phyloP scores from a whole-genome alignment of 1,140 invertebrate species.

The Ostrea edulis region DNA sequence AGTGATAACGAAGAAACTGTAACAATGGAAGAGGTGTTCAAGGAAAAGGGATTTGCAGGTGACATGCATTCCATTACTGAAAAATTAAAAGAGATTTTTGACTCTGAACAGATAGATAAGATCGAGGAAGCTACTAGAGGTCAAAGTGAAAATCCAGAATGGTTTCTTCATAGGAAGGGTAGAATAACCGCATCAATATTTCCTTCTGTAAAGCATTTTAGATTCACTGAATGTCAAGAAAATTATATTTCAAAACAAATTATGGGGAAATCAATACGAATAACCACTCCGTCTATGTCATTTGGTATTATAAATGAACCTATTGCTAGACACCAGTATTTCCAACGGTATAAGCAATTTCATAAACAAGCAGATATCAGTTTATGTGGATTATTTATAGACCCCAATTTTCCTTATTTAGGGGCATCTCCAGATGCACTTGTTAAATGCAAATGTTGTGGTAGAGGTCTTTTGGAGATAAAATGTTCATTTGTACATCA shows the following conservation, averaged over 20 bases:
- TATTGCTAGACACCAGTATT: no score
- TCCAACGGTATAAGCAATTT: no score
- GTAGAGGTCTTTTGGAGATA: no score
- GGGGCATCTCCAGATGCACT: constrained; percentile 40
- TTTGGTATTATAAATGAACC: no score
- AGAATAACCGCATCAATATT: no score
- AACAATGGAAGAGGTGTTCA: neutral
- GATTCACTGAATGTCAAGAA: no score
- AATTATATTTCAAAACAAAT: no score
- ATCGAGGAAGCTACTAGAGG: constrained; percentile 3
- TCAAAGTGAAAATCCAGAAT: no score
- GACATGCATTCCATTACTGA: neutral
- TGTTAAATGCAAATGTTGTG: constrained; percentile 25
- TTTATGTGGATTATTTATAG: constrained; percentile 24
- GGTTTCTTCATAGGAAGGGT: no score
- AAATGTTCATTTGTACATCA: constrained; percentile 7
- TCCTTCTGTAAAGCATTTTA: no score
- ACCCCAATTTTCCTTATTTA: constrained; percentile 40
- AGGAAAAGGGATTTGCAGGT: neutral
- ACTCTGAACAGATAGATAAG: neutral
- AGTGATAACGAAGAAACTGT: neutral
- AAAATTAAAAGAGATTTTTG: constrained; percentile 5
- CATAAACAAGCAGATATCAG: neutral
- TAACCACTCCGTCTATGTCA: no score
- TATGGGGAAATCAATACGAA: no score